These are phyloP conservation scores for Ctenosaura bakeri DNA, from an alignment of 2,797 vertebrate species.

Conservation along the genomic window DNA sequence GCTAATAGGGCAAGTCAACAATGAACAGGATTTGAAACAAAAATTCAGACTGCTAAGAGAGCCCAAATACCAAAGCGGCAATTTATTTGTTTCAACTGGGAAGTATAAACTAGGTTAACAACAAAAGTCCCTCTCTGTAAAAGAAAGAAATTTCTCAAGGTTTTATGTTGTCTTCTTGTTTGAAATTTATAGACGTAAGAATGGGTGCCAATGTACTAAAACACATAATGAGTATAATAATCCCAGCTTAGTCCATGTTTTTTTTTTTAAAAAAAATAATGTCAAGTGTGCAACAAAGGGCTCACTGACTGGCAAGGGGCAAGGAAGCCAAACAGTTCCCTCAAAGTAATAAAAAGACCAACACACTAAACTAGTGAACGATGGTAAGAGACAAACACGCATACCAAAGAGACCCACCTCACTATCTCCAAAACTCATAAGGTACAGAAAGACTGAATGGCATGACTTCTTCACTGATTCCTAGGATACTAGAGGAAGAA, in stretches of 20 bases:
- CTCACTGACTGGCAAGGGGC: neutral
- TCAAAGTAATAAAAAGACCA: fast-evolving
- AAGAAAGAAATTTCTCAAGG: slow-evolving; percentile 34
- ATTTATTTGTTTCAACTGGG: neutral
- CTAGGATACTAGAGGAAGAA: neutral
- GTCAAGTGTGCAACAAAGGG: fast-evolving
- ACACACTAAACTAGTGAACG: neutral
- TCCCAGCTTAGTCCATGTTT: neutral
- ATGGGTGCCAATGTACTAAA: neutral
- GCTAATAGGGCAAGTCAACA: neutral
- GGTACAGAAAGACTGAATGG: fast-evolving
- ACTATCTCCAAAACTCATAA: fast-evolving
- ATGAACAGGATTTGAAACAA: slow-evolving; percentile 18
- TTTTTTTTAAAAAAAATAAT: neutral
- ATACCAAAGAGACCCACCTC: fast-evolving
- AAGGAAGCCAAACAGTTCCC: neutral
- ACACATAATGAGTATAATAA: slow-evolving; percentile 3
- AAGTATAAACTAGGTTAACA: slow-evolving; percentile 1
- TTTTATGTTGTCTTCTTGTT: neutral
- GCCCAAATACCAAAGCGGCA: slow-evolving; percentile 41
- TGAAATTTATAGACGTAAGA: slow-evolving; percentile 10
- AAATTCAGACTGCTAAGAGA: slow-evolving; percentile 15
- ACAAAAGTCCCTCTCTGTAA: neutral
- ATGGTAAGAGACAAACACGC: neutral
- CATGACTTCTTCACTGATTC: fast-evolving